Conservation (phyloP, 2,888 invertebrate genomes). For the Metallyticus violacea region DNA sequence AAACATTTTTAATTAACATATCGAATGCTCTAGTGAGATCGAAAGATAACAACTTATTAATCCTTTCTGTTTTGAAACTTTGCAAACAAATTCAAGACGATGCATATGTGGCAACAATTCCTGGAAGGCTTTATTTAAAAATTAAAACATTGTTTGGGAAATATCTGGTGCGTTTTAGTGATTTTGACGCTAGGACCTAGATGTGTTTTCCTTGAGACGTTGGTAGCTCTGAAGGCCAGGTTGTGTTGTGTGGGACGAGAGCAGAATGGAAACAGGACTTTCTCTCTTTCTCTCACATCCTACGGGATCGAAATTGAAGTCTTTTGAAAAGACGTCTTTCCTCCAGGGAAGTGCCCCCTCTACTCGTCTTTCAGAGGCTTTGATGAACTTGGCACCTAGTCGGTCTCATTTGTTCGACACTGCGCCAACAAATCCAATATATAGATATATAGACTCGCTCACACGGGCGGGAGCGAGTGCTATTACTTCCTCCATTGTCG, state of each 20-base stretch:
- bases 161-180: neutral
- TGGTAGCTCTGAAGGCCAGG: neutral
- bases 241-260: no score
- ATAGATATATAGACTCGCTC: slow-evolving; percentile 12
- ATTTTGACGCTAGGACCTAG: neutral
- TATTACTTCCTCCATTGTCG: slow-evolving; percentile 28
- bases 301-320: slow-evolving; percentile 26
- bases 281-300: neutral
- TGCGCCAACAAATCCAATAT: slow-evolving; percentile 49
- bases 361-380: slow-evolving; percentile 37
- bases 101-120: no score
- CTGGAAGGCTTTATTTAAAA: no score
- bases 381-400: slow-evolving; percentile 44
- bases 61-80: no score
- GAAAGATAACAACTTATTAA: no score
- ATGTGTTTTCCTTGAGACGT: no score
- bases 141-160: no score
- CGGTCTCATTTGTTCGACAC: slow-evolving; percentile 51
- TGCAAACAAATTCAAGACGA: no score
- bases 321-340: slow-evolving; percentile 19
- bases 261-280: no score
- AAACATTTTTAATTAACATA: no score
- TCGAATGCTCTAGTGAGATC: no score
- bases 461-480: neutral
- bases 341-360: neutral